phyloP scores from a whole-genome alignment of 1,140 invertebrate genomes.

The Pseudomyrmex cubaensis region DNA sequence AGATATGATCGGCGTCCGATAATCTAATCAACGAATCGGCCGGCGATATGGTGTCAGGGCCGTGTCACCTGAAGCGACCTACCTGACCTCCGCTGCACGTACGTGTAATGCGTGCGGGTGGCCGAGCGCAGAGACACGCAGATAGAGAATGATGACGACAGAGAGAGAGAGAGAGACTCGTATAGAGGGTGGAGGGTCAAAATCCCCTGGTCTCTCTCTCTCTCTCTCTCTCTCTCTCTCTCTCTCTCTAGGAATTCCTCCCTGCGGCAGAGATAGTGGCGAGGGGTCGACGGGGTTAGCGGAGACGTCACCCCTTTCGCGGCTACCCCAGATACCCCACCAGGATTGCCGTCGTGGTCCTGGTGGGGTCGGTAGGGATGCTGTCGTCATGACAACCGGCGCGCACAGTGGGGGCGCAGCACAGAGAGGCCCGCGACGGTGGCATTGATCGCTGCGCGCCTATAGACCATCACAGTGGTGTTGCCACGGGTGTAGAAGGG shows the following conservation, averaged over 20 bases:
- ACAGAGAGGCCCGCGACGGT: slow-evolving; percentile 77
- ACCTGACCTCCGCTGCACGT: slow-evolving; percentile 67
- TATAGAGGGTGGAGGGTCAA: slow-evolving; percentile 66
- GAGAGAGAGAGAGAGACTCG: slow-evolving; percentile 22
- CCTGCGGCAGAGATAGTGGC: slow-evolving; percentile 66
- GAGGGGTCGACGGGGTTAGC: slow-evolving; percentile 14
- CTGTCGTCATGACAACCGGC: slow-evolving; percentile 81
- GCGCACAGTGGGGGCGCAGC: slow-evolving; percentile 69
- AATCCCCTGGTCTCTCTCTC: slow-evolving; percentile 66
- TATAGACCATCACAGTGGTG: slow-evolving; percentile 77
- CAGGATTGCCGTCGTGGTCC: slow-evolving; percentile 56
- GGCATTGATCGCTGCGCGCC: slow-evolving; percentile 83
- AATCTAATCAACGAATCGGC: slow-evolving; percentile 70
- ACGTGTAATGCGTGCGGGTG: slow-evolving; percentile 56
- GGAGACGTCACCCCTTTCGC: slow-evolving; percentile 72
- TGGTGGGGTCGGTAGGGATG: slow-evolving; percentile 79
- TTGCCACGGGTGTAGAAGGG: slow-evolving; percentile 79
- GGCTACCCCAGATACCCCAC: slow-evolving; percentile 74
- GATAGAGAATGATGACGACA: slow-evolving; percentile 8
- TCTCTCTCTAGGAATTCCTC: slow-evolving; percentile 76
- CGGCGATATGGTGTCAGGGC: slow-evolving; percentile 69
- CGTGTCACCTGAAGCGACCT: slow-evolving; percentile 70
- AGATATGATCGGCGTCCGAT: slow-evolving; percentile 45
- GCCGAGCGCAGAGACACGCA: slow-evolving; percentile 55
- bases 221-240: too few relatives aligned